Evolutionary conservation across 1,140 invertebrate genomes (phyloP), one percentile per base, ranked within the genome.

Genomic region (Cecropterus lyciades): DNA sequence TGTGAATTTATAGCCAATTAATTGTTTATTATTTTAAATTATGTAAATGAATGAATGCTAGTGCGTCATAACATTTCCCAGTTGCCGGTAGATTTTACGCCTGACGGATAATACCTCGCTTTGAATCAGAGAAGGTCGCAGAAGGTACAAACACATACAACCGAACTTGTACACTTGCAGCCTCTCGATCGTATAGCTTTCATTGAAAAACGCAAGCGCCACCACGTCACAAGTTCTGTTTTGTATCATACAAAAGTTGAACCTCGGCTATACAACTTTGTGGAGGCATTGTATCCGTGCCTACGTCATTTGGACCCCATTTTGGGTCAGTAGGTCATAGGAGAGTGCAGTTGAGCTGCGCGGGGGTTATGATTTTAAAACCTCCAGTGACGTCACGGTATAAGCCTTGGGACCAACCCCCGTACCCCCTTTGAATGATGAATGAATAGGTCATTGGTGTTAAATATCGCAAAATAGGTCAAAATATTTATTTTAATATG

Each of bases 311-410:
- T 65, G 71, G 67, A 80, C 62, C 68, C 70, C 74, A 71, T 89
- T 91, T 89, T 89, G 84, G 88, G 88, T 91, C 73, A 91, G 80
- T 91, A 89, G 88, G 88, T 91, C 88, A 85, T 67, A 84, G 81
- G 78, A 81, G 82, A 77, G 76, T 85, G 82, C 85, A 85, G 76
- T 72, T 72, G 66, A 71, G 67, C 53, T 56, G 75, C 51, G 68
- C 46, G 77, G 77, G 72, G 83, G 79, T 76, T 78, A 65, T 79
- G 74, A 84, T 86, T 87, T 90, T 87, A 83, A 82, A 83, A 79
- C 73, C 79, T 63, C 74, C 67, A 69, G 75, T 89, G 87, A 89
- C 87, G 87, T 90, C 87, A 90, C 80, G 11, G 14, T 72, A 65
- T 56, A 63, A 78, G 71, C 80, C 82, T 89, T 84, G 40, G 85